Evolutionary conservation across 2,113 vertebrate genomes (phyloP).

Genomic region (Periophthalmus modestus): DNA sequence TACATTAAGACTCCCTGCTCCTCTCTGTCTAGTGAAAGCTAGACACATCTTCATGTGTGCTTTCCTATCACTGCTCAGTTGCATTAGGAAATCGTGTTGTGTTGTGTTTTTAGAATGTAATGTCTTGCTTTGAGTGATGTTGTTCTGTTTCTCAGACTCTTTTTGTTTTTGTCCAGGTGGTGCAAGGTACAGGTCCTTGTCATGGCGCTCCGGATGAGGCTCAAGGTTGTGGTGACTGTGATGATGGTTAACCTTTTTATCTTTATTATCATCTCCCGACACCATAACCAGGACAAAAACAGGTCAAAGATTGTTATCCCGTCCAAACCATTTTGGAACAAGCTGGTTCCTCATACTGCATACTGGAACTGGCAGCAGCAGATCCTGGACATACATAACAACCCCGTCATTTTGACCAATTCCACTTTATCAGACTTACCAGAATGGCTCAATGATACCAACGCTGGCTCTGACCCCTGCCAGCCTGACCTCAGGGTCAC

Average conservation of each 20-base stretch:
- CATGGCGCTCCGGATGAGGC: conserved; percentile 70
- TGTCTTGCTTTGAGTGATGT: background rate
- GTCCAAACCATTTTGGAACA: conserved; percentile 70
- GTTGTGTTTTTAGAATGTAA: background rate
- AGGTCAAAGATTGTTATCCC: conserved; percentile 53
- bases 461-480: conserved; percentile 49
- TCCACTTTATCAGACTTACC: conserved; percentile 17
- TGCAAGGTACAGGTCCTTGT: conserved; percentile 23
- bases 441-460: conserved; percentile 58
- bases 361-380: conserved; percentile 86
- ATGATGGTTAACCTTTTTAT: conserved; percentile 75
- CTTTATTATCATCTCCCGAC: conserved; percentile 73
- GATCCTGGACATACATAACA: conserved; percentile 67
- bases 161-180: conserved; percentile 50
- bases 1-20: background rate
- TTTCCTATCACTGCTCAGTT: background rate
- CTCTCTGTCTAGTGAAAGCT: background rate
- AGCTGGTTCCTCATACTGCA: conserved; percentile 47
- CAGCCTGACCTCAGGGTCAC: conserved; percentile 54
- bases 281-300: conserved; percentile 57
- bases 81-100: background rate
- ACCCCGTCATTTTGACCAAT: conserved; percentile 44
- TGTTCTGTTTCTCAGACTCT: background rate
- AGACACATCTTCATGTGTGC: background rate
- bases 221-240: conserved; percentile 70